Base-by-base conservation (phyloP, 2,797 vertebrate genomes). In the Cirrhinus mrigala region DNA sequence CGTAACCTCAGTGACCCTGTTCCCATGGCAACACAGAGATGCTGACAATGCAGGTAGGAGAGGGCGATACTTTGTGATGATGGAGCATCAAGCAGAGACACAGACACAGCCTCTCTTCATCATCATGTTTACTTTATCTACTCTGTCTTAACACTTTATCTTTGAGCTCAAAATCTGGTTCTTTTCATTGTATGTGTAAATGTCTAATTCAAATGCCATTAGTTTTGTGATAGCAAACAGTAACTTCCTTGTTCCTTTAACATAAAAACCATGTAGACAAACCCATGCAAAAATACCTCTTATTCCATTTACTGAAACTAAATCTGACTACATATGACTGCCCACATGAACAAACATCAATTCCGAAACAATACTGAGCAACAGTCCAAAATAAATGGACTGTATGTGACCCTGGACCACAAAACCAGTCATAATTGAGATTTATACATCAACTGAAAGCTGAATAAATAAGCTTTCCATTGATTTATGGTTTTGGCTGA, bases 1-100 rank as follows among this genome's bases (percentile, higher is more conserved):
- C 20, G 52, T 77, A 46, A 82, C 83, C 79, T 78, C 4, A 71
- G 11, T 82, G 78, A 87, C 79, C 86, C 56, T 33, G 79, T 84
- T 81, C 14, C 79, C 83, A 85, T 85, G 40, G 79, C 73, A 85
- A 85, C 79, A 54, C 52, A 48, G 24, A 62, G 40, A 69, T 87
- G 86, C 86, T 85, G 83, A 87, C 73, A 62, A 22, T 62, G 71
- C 79, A 87, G 68, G 71, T n/a, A 77, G 69, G 11, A 54, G 60
- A 64, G 8, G 54, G 37, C 37, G 44, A 71, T 40, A 46, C 44
- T 46, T 85, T 82, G 83, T 73, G 79, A 85, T 85, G 83, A 87
- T 76, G 20, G 27, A 20, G 77, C 70, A 69, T 79, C 62, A 80
- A 56, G 58, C n/a, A 79, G 62, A 37, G 54, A 71, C n/a, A 60